Evolutionary conservation across 2,113 vertebrate genomes (phyloP).

Genomic region (Lagopus leucura): DNA sequence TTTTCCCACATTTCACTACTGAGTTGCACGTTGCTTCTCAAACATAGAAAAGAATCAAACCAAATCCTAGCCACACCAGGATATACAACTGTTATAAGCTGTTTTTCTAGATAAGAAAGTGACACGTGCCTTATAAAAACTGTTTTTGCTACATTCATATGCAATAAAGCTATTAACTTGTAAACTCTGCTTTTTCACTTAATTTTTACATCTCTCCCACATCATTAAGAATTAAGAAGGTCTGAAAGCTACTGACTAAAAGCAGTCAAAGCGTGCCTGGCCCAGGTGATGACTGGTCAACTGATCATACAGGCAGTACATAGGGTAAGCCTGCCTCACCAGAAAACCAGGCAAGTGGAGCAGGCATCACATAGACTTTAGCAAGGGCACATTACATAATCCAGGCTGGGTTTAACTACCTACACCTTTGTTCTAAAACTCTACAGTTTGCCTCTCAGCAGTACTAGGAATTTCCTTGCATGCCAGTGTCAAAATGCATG

Average conservation of each 20-base stretch:
- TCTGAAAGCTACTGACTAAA: neutral
- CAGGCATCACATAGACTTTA: rapidly evolving
- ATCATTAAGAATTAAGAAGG: neutral
- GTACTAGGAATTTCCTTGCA: neutral
- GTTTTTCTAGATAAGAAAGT: neutral
- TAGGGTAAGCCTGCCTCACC: rapidly evolving
- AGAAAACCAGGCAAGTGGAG: rapidly evolving
- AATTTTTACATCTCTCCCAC: neutral
- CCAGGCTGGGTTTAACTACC: neutral
- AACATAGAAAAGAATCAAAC: neutral
- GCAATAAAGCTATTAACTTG: neutral
- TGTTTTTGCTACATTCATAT: neutral
- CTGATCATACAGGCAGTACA: neutral
- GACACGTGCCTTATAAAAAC: neutral
- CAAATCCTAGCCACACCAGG: neutral
- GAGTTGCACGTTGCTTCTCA: neutral
- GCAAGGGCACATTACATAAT: neutral
- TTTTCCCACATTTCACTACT: neutral
- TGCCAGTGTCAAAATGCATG: neutral
- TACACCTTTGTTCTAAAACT: neutral
- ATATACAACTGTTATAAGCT: neutral
- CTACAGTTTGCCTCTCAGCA: neutral
- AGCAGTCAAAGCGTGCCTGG: neutral
- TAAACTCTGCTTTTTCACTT: neutral
- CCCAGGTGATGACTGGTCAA: neutral